Evolutionary conservation across 2,888 invertebrate species (phyloP).

Genomic region (Phragmatobia fuliginosa): DNA sequence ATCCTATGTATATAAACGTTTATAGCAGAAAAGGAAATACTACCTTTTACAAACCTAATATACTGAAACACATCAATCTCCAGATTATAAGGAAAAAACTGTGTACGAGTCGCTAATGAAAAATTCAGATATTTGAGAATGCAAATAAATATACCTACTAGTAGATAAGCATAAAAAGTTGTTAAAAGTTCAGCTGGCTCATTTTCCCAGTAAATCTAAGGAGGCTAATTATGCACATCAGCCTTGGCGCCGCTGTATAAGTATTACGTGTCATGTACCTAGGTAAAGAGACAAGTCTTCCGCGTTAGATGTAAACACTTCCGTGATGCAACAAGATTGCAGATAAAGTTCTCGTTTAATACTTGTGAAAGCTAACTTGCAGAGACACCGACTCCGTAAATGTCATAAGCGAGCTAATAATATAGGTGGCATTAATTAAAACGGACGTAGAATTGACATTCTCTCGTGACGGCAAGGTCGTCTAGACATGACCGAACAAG

Average conservation of each 20-base stretch:
- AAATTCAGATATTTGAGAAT: conserved; percentile 38
- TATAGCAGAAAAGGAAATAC: conserved; percentile 51
- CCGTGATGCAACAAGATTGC: conserved; percentile 59
- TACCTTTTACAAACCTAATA: conserved; percentile 22
- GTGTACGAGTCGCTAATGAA: conserved; percentile 30
- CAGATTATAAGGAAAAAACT: conserved; percentile 45
- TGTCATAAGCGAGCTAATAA: conserved; percentile 57
- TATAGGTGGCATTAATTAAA: conserved; percentile 56
- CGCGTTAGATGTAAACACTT: conserved; percentile 60
- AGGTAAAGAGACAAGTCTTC: conserved; percentile 53
- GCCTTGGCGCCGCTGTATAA: conserved; percentile 42
- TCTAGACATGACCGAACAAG: conserved; percentile 69
- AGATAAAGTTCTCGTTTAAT: conserved; percentile 44
- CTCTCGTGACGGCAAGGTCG: conserved; percentile 68
- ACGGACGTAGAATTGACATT: conserved; percentile 68
- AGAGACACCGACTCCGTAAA: conserved; percentile 44
- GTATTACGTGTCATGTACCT: conserved; percentile 26
- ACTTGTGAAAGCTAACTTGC: conserved; percentile 60
- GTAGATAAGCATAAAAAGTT: conserved; percentile 40
- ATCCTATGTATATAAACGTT: conserved; percentile 55
- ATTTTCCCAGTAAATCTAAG: conserved; percentile 28
- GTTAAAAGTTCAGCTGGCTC: conserved; percentile 24
- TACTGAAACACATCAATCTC: conserved; percentile 56
- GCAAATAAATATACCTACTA: conserved; percentile 12
- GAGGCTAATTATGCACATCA: conserved; percentile 43